Base-by-base conservation (phyloP, 2,888 invertebrate genomes). In the Carterocephalus palaemon region DNA sequence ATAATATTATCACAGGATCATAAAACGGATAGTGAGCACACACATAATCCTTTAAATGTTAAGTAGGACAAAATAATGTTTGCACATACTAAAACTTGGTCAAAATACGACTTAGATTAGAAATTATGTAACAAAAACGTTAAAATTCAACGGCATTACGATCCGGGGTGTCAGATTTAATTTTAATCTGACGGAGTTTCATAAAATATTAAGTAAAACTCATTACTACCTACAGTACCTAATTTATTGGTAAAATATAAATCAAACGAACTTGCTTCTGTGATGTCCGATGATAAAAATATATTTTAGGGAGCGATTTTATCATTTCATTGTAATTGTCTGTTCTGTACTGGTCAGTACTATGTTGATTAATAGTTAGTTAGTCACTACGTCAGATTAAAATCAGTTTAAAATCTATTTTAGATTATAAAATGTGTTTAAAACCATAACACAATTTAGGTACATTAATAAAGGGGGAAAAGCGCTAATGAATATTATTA, bases 401-500 rank as follows among this genome's bases (percentile, higher is more conserved):
- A 26, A 34, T 34, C 19, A 13, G 9, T 24, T 6, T 24, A 15
- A 12, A 40, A 42, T 16, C 20, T 19, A 28, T 47, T n/a, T 51
- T 55, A 56, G 36, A 46, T 33, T 46, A 22, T 51, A 39, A 38
- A 59, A 46, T 57, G 48, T 51, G 39, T 41, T 48, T 33, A 51
- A 56, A 49, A 42, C n/a, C 12, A 4, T 47, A 48, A 33, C 59
- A 54, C 53, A 53, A 51, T 49, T 50, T 52, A 53, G 45, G 33
- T 42, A 46, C 52, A 59, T 37, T 32, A 46, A 36, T 56, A 51
- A 70, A 80, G 73, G 85, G 85, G 85, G 84, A 85, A 85, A 85
- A 85, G 84, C 85, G 85, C 85, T 85, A 85, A 75, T 80, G 74
- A 78, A 73, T 56, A 73, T 75, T 73, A 71, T 67, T 69, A 70